Percentiles rank a stretch among this genome's conserved stretches.
Evolutionary conservation across 2,888 invertebrate genomes (phyloP).

Genomic region (Belgica antarctica): DNA sequence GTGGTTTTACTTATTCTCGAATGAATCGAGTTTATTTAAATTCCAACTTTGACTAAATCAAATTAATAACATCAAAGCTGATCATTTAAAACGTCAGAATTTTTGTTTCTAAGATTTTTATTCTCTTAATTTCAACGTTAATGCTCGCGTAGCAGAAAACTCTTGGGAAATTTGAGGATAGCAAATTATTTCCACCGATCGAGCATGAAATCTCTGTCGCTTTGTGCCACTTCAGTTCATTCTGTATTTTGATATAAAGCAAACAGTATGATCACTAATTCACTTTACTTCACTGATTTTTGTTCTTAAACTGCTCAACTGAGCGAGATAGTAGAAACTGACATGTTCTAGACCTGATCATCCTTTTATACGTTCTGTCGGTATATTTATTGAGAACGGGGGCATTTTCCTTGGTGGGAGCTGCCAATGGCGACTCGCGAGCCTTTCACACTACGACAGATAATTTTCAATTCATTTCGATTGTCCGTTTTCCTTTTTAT

Average conservation of each 20-base stretch:
- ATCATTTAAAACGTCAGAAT: too few species aligned
- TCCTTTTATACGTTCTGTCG: not conserved
- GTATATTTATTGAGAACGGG: constrained; percentile 1
- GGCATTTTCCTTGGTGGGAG: not conserved
- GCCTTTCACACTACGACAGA: not conserved
- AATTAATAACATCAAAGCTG: not conserved
- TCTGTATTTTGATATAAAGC: not conserved
- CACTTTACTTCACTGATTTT: not conserved
- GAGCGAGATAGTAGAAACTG: not conserved
- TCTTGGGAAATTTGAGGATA: too few species aligned
- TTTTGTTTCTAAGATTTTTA: too few species aligned
- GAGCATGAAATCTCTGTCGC: not conserved
- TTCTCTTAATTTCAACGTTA: too few species aligned
- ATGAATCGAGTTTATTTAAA: not conserved
- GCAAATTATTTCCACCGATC: constrained; percentile 8
- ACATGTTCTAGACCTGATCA: not conserved
- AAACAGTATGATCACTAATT: not conserved
- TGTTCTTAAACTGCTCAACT: not conserved
- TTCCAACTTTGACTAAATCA: not conserved
- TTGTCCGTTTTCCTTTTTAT: not conserved
- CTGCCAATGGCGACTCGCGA: constrained; percentile 9
- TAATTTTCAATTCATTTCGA: constrained; percentile 11
- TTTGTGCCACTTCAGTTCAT: not conserved
- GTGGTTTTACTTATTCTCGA: not conserved
- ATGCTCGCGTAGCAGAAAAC: too few species aligned